Conservation (phyloP, 2,113 vertebrate species). For the Myanophis thanlyinensis region DNA sequence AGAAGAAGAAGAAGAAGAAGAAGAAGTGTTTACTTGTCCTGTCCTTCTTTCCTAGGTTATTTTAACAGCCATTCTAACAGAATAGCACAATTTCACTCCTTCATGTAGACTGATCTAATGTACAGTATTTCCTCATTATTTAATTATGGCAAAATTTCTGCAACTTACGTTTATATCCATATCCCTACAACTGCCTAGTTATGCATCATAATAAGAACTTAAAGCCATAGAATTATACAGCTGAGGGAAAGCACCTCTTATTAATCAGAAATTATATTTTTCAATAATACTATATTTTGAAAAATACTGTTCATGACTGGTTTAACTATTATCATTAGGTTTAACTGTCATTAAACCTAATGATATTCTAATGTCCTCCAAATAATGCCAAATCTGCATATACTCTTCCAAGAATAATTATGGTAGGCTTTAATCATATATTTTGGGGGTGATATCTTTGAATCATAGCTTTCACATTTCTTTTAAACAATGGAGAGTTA, state of each 20-base stretch:
- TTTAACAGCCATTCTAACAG: neutral
- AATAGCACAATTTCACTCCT: neutral
- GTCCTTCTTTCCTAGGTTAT: neutral
- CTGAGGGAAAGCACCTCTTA: neutral
- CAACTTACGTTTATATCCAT: neutral
- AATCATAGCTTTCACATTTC: slow-evolving; percentile 3
- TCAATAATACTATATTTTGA: neutral
- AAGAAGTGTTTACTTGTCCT: neutral
- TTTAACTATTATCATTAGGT: too few species aligned
- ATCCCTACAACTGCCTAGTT: neutral
- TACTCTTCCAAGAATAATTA: slow-evolving; percentile 19
- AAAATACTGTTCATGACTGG: neutral
- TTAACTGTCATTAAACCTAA: neutral
- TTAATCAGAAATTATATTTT: slow-evolving; percentile 1
- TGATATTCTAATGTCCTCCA: neutral
- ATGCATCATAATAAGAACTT: neutral
- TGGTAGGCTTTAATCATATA: neutral
- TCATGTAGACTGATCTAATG: neutral
- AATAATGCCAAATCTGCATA: slow-evolving; percentile 9
- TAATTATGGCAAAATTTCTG: neutral
- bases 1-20: too few species aligned
- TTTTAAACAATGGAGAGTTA: slow-evolving; percentile 33
- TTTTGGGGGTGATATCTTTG: slow-evolving; percentile 1
- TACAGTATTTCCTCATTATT: neutral
- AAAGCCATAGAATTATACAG: neutral